These are phyloP conservation scores for Sebastes minor DNA, from an alignment of 2,797 vertebrate species.

Conservation along the genomic window DNA sequence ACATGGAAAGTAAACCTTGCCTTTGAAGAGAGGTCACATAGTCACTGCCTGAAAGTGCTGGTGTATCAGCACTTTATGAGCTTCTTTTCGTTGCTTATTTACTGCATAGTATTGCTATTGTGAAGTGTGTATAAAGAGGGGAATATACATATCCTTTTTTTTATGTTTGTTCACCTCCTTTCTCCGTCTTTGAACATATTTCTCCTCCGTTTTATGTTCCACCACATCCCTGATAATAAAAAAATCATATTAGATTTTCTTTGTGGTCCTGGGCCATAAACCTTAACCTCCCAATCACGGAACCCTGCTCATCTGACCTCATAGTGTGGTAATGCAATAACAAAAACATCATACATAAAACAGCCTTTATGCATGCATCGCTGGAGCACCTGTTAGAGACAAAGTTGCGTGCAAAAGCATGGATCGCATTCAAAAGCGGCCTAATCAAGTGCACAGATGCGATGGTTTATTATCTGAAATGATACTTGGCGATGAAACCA, in stretches of 20 bases:
- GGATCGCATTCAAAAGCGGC: constrained; percentile 53
- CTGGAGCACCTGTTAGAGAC: constrained; percentile 58
- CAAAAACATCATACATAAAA: constrained; percentile 43
- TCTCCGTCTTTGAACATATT: constrained; percentile 7
- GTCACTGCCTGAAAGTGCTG: neutral
- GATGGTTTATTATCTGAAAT: constrained; percentile 66
- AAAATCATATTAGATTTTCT: constrained; percentile 33
- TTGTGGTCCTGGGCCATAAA: constrained; percentile 33
- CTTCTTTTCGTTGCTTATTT: neutral
- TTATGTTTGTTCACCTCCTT: constrained; percentile 4
- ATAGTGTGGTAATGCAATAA: constrained; percentile 50
- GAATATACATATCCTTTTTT: neutral
- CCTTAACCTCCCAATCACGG: constrained; percentile 34
- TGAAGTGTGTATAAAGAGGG: neutral
- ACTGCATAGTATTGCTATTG: neutral
- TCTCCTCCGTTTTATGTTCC: constrained; percentile 19
- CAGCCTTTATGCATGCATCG: constrained; percentile 20
- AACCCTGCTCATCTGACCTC: constrained; percentile 50
- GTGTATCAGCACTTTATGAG: neutral
- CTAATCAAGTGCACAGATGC: constrained; percentile 68
- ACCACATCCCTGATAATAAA: constrained; percentile 29
- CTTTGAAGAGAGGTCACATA: neutral
- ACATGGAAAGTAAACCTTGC: too few relatives aligned
- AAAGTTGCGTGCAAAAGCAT: constrained; percentile 56
- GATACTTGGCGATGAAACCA: constrained; percentile 61